phyloP scores from a whole-genome alignment of 2,797 vertebrate genomes.

The Eurystomus glaucurus region DNA sequence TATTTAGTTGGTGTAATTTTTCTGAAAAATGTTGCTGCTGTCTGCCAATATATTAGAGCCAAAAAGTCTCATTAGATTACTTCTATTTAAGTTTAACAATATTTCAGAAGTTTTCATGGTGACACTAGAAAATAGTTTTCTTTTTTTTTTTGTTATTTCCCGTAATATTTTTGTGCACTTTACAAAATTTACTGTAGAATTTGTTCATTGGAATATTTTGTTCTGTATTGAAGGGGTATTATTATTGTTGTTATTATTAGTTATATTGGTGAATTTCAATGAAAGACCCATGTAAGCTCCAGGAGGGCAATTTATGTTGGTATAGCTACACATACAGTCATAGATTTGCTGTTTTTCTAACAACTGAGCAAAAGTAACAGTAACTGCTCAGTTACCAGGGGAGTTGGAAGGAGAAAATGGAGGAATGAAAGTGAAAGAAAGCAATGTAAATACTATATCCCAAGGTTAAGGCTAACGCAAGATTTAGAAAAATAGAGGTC shows the following conservation, averaged over 20 bases:
- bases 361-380: neutral
- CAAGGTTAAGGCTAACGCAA: neutral
- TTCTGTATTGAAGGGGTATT: constrained; percentile 46
- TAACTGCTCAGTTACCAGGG: neutral
- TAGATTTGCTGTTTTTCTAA: constrained; percentile 38
- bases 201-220: constrained; percentile 33
- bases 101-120: constrained; percentile 52
- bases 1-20: constrained; percentile 71
- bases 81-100: constrained; percentile 70
- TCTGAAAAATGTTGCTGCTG: constrained; percentile 81
- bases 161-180: constrained; percentile 84
- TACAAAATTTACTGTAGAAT: constrained; percentile 63
- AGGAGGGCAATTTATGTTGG: constrained; percentile 19
- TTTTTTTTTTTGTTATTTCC: constrained; percentile 26
- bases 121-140: neutral
- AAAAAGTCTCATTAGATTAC: constrained; percentile 73
- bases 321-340: constrained; percentile 1
- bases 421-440: neutral
- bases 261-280: constrained; percentile 44
- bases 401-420: neutral
- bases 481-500: neutral
- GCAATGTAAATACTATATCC: neutral
- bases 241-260: constrained; percentile 57
- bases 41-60: constrained; percentile 76
- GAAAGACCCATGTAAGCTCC: constrained; percentile 48